These are phyloP conservation scores for Pseudobourletiella spinata DNA, from an alignment of 1,140 invertebrate genomes.

Conservation along the genomic window DNA sequence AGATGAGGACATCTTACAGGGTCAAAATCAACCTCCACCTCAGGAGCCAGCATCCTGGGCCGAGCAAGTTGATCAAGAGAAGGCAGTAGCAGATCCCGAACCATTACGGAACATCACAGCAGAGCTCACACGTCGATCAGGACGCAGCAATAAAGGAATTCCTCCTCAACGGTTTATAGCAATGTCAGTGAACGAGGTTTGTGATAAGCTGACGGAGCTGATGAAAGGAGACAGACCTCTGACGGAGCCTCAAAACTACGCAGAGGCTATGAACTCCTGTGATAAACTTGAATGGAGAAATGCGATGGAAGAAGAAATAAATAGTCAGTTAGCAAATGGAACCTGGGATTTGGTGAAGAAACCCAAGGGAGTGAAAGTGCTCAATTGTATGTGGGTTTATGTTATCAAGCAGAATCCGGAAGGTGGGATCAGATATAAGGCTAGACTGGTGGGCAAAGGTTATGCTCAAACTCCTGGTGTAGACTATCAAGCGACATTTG, in stretches of 20 bases:
- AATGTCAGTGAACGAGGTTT: too few relatives aligned
- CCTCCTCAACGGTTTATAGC: too few relatives aligned
- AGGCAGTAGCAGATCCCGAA: too few relatives aligned
- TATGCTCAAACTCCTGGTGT: conserved; percentile 35
- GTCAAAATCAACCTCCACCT: background rate
- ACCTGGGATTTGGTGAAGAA: conserved; percentile 20
- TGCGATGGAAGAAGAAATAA: conserved; percentile 12
- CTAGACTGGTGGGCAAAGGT: conserved; percentile 34
- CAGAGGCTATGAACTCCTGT: conserved; percentile 11
- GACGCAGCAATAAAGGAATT: too few relatives aligned
- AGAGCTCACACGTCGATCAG: too few relatives aligned
- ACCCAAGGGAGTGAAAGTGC: conserved; percentile 22
- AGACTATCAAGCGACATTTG: conserved; percentile 39
- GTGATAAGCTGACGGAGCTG: too few relatives aligned
- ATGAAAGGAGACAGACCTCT: too few relatives aligned
- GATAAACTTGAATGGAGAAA: conserved; percentile 7
- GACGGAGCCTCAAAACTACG: conserved; percentile 1
- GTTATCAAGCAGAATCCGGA: conserved; percentile 13
- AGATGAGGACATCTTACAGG: background rate
- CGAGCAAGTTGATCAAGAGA: too few relatives aligned
- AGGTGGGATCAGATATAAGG: conserved; percentile 20
- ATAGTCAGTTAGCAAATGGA: background rate
- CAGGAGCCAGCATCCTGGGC: background rate
- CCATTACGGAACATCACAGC: too few relatives aligned
- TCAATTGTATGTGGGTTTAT: conserved; percentile 33